Conservation (phyloP, 1,140 invertebrate species). For the Varroa destructor region DNA sequence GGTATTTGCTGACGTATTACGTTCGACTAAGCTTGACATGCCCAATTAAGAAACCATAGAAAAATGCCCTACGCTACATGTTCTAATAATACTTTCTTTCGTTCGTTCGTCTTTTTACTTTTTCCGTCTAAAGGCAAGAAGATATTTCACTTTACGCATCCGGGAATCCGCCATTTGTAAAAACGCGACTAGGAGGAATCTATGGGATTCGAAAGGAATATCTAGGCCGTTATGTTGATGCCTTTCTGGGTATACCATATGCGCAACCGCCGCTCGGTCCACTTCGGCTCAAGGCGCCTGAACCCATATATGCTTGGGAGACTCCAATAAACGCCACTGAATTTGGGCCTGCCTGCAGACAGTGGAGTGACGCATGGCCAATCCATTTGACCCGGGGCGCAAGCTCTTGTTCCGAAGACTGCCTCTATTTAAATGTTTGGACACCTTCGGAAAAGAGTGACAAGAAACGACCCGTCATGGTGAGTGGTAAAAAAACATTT, state of each 20-base stretch:
- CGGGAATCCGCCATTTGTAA: constrained; percentile 10
- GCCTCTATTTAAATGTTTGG: constrained; percentile 82
- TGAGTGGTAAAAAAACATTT: constrained; percentile 36
- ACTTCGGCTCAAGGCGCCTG: constrained; percentile 71
- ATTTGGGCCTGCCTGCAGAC: constrained; percentile 7
- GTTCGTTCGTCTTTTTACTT: too few relatives aligned
- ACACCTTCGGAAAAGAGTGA: constrained; percentile 52
- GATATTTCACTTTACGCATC: constrained; percentile 12
- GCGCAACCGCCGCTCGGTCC: constrained; percentile 76
- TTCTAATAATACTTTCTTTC: too few relatives aligned
- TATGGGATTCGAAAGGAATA: constrained; percentile 11
- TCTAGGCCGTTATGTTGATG: constrained; percentile 49
- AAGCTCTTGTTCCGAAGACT: constrained; percentile 55
- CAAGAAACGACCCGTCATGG: constrained; percentile 50
- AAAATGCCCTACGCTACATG: too few relatives aligned
- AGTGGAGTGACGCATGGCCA: not conserved
- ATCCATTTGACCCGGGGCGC: not conserved
- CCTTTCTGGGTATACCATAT: constrained; percentile 81
- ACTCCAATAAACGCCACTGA: constrained; percentile 37
- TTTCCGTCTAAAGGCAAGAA: not conserved
- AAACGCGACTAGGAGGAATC: constrained; percentile 4
- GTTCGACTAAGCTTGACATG: too few relatives aligned
- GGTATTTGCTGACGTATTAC: too few relatives aligned
- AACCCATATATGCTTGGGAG: constrained; percentile 68
- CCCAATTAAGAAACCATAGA: too few relatives aligned